Conservation (phyloP, 2,113 vertebrate genomes). For the Vulpes lagopus region DNA sequence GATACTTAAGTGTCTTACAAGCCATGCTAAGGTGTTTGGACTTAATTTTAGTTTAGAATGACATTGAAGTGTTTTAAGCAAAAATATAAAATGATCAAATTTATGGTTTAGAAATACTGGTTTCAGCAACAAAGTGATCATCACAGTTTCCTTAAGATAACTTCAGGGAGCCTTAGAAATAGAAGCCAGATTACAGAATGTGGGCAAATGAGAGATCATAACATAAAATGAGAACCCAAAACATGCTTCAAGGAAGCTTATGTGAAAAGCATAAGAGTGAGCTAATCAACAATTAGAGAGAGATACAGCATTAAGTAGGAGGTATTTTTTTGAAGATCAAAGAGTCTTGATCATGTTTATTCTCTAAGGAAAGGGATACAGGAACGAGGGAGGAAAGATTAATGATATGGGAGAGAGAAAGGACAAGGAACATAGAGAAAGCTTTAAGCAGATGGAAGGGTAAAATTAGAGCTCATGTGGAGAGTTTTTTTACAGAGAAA, state of each 20-base stretch:
- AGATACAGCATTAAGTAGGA: background rate
- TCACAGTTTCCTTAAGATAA: background rate
- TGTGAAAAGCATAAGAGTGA: background rate
- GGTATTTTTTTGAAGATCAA: background rate
- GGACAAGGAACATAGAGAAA: background rate
- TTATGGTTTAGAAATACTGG: background rate
- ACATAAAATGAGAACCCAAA: background rate
- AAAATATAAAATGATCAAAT: background rate
- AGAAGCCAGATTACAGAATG: background rate
- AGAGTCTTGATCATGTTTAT: background rate
- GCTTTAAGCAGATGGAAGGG: background rate
- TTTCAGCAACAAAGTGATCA: background rate
- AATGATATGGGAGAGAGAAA: background rate
- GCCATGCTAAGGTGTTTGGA: too few relatives aligned
- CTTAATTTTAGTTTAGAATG: too few relatives aligned
- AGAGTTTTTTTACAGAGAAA: constrained; percentile 3
- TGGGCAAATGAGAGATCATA: background rate
- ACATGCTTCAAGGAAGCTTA: background rate
- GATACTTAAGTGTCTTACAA: too few relatives aligned
- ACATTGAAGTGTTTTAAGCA: background rate
- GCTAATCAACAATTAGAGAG: background rate
- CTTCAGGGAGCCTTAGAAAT: background rate
- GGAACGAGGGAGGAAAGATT: background rate
- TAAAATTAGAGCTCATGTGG: background rate
- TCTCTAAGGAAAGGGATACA: background rate